phyloP scores from a whole-genome alignment of 2,797 vertebrate species.

The Sylvia borin region DNA sequence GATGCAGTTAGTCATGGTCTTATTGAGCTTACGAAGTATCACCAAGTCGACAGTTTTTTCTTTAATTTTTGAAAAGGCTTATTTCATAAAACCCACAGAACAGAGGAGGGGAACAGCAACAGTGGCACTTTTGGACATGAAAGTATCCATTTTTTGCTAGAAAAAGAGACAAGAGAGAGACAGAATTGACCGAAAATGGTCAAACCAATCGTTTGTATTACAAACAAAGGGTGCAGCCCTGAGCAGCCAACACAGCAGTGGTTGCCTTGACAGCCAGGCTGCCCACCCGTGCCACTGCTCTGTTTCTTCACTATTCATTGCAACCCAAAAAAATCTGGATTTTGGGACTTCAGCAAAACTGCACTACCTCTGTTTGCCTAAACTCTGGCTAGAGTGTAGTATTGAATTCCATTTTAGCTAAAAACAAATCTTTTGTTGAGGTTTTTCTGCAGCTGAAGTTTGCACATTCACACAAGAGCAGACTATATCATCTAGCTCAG shows the following conservation, averaged over 20 bases:
- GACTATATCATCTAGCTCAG: background rate
- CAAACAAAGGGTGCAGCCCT: background rate
- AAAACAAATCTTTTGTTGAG: background rate
- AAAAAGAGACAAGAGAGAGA: background rate
- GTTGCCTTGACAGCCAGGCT: background rate
- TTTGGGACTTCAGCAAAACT: background rate
- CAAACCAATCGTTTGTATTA: background rate
- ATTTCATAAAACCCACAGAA: background rate
- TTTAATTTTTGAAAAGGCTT: background rate
- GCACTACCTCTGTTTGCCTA: background rate
- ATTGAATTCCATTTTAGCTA: background rate
- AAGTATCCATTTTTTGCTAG: background rate
- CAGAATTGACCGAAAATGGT: background rate
- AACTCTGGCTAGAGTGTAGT: background rate
- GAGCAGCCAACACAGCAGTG: background rate
- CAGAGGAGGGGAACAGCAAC: accelerated
- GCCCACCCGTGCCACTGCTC: background rate
- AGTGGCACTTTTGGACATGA: background rate
- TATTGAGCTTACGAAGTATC: background rate
- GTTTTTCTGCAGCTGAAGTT: background rate
- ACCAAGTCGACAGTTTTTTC: background rate
- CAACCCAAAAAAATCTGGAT: background rate
- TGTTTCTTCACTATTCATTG: accelerated
- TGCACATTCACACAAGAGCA: background rate
- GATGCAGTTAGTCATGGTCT: background rate